phyloP scores from a whole-genome alignment of 2,888 invertebrate species.

The Quadroppia sp. region DNA sequence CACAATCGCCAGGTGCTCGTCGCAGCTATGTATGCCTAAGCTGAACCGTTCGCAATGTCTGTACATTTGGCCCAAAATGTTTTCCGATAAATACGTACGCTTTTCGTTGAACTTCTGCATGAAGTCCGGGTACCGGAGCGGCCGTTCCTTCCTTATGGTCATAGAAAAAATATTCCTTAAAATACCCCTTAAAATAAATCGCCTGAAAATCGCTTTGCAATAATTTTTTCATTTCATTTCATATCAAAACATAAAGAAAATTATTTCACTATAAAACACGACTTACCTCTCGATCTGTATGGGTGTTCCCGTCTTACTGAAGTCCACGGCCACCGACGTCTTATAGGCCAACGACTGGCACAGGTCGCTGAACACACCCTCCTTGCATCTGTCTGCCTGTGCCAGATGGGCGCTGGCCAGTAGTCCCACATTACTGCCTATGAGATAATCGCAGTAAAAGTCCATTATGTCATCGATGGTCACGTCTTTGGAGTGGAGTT shows the following conservation, averaged over 20 bases:
- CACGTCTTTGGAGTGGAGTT: too few relatives aligned
- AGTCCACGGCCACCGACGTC: slow-evolving; percentile 45
- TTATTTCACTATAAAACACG: too few relatives aligned
- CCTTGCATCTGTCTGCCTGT: slow-evolving; percentile 44
- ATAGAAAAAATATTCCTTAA: too few relatives aligned
- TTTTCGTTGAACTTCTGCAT: slow-evolving; percentile 46
- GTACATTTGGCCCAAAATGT: slow-evolving; percentile 45
- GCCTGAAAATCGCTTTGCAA: too few relatives aligned
- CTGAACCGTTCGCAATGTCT: slow-evolving; percentile 37
- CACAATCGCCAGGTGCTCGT: not conserved
- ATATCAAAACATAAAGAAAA: not conserved
- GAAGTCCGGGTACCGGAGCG: slow-evolving; percentile 46
- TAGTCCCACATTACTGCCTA: slow-evolving; percentile 46
- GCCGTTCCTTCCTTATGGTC: slow-evolving; percentile 41
- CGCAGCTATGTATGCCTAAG: not conserved
- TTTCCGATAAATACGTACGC: slow-evolving; percentile 46
- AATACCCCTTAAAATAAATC: too few relatives aligned
- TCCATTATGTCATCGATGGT: too few relatives aligned
- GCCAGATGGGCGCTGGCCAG: slow-evolving; percentile 47
- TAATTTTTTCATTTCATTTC: not conserved
- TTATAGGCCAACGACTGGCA: slow-evolving; percentile 45
- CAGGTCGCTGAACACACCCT: slow-evolving; percentile 45
- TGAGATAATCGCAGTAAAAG: slow-evolving; percentile 45
- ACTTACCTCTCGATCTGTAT: slow-evolving; percentile 38
- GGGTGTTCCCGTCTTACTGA: slow-evolving; percentile 46